These are phyloP conservation scores for Myotis planiceps DNA, from an alignment of 2,797 vertebrate species.

Conservation along the genomic window DNA sequence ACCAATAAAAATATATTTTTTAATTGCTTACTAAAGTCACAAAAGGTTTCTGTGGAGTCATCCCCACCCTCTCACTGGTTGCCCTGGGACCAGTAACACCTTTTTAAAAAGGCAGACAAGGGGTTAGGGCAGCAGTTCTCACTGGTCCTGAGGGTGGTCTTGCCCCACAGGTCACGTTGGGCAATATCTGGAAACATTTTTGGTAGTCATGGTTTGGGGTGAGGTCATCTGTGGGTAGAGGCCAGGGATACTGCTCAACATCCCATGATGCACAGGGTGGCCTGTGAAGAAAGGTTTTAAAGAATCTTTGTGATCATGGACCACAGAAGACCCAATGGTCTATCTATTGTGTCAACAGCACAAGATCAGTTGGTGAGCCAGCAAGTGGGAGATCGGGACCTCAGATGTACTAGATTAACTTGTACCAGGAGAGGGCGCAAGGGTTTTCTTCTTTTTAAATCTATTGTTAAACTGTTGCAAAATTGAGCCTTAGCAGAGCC, in stretches of 20 bases:
- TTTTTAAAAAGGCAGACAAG: neutral
- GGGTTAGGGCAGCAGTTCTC: neutral
- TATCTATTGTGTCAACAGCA: neutral
- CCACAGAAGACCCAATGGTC: neutral
- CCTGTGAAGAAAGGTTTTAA: neutral
- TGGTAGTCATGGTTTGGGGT: neutral
- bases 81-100: neutral
- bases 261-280: neutral
- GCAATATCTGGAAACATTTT: neutral
- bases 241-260: neutral
- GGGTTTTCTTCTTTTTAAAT: conserved; percentile 72
- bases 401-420: neutral
- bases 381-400: accelerated
- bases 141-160: neutral
- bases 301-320: neutral
- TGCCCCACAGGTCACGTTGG: neutral
- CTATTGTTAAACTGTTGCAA: conserved; percentile 9
- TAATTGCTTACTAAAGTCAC: too few species aligned
- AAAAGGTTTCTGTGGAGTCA: neutral
- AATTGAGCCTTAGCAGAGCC: neutral
- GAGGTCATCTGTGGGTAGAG: neutral
- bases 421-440: conserved; percentile 83
- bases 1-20: neutral
- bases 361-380: neutral
- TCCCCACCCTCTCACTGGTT: neutral